Base-by-base conservation (phyloP, 2,888 invertebrate genomes). In the Chromoteleia sp. region DNA sequence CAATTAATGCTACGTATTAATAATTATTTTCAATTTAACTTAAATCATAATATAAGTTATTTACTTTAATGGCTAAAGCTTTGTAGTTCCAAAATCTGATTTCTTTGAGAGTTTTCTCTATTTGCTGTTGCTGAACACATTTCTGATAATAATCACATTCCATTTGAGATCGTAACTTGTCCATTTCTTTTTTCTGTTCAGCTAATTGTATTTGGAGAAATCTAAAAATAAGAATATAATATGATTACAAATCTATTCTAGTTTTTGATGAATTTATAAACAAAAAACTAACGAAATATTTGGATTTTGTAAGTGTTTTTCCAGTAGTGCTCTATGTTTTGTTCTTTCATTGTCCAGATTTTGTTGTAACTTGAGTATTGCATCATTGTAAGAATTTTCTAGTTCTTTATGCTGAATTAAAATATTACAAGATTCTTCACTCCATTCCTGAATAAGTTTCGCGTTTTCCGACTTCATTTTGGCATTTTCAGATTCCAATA, bases 91-190 rank as follows among this genome's bases (percentile, higher is more conserved):
- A 83, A 58, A 73, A 68, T 41, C 52, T 56, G 6, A 83, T 39
- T 71, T 81, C 79, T 56, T 81, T 83, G 0, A 73, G 39, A 2
- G 48, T 4, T 43, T 79, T 81, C 29, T 76, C 79, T 48, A 81
- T 43, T 29, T 76, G 41, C 30, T 82, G 73, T 15, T 80, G 71
- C 29, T 67, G 59, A 7, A 83, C 19, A 59, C 67, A 82, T 52
- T 86, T 84, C 6, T 87, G 82, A 10, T 87, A 85, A 14, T 86
- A 85, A 65, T 86, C 84, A 50, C 84, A 82, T 67, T 90, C 89
- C 8, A 90, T 52, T 63, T 87, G 86, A 10, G 77, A 61, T 2
- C 80, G 81, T 10, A 90, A 75, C 36, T 89, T 87, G 33, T 87
- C 85, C 2, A 87, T 61, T 77, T 89, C 86, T 58, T 86, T 87